phyloP scores from a whole-genome alignment of 2,888 invertebrate species.

The Caradrina kadenii region DNA sequence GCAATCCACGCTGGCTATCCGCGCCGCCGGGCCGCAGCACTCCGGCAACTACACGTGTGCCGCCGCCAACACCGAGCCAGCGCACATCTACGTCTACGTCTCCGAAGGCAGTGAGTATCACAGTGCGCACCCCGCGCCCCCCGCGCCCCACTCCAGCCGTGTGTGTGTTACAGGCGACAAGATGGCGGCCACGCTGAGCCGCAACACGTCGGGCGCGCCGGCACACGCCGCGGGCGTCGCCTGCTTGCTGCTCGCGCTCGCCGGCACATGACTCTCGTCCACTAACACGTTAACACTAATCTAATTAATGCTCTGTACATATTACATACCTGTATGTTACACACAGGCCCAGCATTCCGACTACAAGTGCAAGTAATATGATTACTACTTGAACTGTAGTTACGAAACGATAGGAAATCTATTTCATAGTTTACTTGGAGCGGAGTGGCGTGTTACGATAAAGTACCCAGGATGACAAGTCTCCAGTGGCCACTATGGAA shows the following conservation, averaged over 20 bases:
- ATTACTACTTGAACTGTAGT: slow-evolving; percentile 31
- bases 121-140: neutral
- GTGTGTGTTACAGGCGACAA: slow-evolving; percentile 93
- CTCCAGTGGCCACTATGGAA: slow-evolving; percentile 1
- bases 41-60: slow-evolving; percentile 98
- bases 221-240: slow-evolving; percentile 32
- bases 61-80: slow-evolving; percentile 97
- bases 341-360: slow-evolving; percentile 11
- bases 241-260: slow-evolving; percentile 35
- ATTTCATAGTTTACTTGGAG: neutral
- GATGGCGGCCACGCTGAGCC: slow-evolving; percentile 96
- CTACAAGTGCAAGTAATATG: slow-evolving; percentile 14
- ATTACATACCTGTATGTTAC: slow-evolving; percentile 18
- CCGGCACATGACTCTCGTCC: slow-evolving; percentile 44
- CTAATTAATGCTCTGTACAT: slow-evolving; percentile 30
- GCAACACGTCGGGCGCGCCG: slow-evolving; percentile 89
- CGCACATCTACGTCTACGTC: slow-evolving; percentile 97
- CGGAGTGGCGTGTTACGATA: neutral
- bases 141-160: neutral
- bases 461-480: slow-evolving; percentile 15
- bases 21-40: slow-evolving; percentile 95
- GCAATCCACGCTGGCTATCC: slow-evolving; percentile 96
- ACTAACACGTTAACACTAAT: slow-evolving; percentile 1
- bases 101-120: slow-evolving; percentile 93
- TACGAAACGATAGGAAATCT: neutral